Base-by-base conservation (phyloP, 2,113 vertebrate species). In the Daboia siamensis region DNA sequence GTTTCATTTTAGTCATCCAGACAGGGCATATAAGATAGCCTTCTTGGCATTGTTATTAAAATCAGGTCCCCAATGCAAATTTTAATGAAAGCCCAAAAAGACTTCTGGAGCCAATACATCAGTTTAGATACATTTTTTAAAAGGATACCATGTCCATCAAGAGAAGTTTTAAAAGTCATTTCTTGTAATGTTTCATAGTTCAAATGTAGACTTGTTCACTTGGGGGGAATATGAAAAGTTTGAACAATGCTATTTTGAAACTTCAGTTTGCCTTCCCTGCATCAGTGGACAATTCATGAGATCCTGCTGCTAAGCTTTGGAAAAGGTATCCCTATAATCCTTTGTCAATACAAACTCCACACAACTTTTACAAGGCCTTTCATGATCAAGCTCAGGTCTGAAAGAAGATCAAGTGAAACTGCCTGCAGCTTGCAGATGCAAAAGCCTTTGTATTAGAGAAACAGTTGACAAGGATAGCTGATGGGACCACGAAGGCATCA, bases 1-100 rank as follows among this genome's bases (percentile, higher is more conserved):
- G 96, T 94, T 98, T 97, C 95, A 96, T 97, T 97, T 97, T 97
- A 95, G 90, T 93, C 97, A 95, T 93, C 86, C 94, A 92, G 93
- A 93, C 95, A 95, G 94, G 96, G 95, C 96, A 93, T 94, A 96
- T 96, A 93, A 94, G 96, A 91, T 94, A 92, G 91, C 93, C 95
- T 95, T 97, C 94, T 94, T 0, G 0, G 93, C 91, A 96, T 92
- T 96, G 97, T 96, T 96, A 97, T 97, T 96, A 95, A 95, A 94
- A 92, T 94, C 74, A 91, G 96, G 95, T 96, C 96, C 96, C 3
- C 90, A 96, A 96, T 94, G 17, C 91, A 93, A 94, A 93, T 93
- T 96, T 95, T 90, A 95, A 96, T 95, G 95, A 96, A 97, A 97
- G 95, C 93, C 93, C 97, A 96, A 94, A 94, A 93, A 96, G 92